Conservation (phyloP, 2,797 vertebrate genomes). For the Babyrousa celebensis region DNA sequence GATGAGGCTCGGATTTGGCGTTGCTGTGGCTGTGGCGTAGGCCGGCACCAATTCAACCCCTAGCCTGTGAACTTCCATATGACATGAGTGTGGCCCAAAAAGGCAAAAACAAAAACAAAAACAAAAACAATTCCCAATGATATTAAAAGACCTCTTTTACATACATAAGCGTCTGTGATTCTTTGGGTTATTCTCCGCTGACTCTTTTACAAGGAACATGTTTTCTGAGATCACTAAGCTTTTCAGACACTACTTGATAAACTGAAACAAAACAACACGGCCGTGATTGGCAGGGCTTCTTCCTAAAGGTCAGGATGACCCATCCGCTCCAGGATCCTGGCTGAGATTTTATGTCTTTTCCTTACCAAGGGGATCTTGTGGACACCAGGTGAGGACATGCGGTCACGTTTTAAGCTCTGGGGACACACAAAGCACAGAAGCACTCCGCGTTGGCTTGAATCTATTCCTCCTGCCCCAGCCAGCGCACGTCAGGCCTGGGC, state of each 20-base stretch:
- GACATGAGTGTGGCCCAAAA: no score
- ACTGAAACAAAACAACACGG: background rate
- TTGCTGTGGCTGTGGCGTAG: no score
- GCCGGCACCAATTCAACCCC: no score
- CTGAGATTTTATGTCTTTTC: background rate
- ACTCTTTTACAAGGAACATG: background rate
- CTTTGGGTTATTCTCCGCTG: background rate
- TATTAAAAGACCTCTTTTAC: background rate
- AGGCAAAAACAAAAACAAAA: background rate
- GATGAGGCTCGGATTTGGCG: no score
- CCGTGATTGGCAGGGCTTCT: background rate
- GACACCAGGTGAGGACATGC: background rate
- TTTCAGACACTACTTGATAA: background rate
- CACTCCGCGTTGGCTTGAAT: background rate
- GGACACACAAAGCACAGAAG: fast-evolving
- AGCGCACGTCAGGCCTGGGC: background rate
- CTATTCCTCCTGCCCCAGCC: fast-evolving
- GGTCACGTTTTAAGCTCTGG: background rate
- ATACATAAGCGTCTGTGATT: background rate
- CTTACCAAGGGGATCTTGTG: background rate
- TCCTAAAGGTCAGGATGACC: background rate
- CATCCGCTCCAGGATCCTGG: background rate
- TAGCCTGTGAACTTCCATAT: no score
- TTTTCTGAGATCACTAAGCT: background rate
- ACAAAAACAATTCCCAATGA: background rate